phyloP scores from a whole-genome alignment of 2,797 vertebrate genomes.

The Pseudochromis fuscus region DNA sequence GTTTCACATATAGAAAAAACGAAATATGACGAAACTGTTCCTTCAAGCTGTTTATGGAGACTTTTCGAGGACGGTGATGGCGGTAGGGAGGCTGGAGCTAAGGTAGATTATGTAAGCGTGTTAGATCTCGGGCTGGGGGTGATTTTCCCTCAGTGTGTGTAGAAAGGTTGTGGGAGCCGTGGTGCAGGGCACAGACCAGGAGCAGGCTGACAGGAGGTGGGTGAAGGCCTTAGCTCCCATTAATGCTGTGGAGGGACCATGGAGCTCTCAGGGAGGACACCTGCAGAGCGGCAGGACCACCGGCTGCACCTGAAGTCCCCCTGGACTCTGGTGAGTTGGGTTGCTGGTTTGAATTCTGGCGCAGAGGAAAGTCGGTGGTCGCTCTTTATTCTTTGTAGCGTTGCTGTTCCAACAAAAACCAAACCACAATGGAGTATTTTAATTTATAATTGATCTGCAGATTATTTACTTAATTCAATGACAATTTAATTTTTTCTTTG shows the following conservation, averaged over 20 bases:
- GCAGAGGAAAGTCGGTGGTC: not conserved
- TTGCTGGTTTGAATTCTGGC: constrained; percentile 2
- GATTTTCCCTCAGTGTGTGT: constrained; percentile 42
- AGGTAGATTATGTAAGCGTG: constrained; percentile 64
- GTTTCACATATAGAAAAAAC: too few species aligned
- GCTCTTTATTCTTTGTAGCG: not conserved
- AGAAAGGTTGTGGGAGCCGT: constrained; percentile 32
- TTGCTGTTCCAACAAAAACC: too few species aligned
- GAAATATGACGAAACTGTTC: constrained; percentile 11
- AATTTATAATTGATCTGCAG: too few species aligned
- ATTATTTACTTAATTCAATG: too few species aligned
- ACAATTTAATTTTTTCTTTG: too few species aligned
- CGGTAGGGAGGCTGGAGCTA: not conserved
- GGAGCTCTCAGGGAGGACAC: constrained; percentile 44
- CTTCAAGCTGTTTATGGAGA: constrained; percentile 7
- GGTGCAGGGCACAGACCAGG: constrained; percentile 40
- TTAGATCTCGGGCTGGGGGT: constrained; percentile 48
- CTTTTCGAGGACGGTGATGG: not conserved
- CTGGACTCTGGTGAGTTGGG: constrained; percentile 79
- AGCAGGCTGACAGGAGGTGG: constrained; percentile 24
- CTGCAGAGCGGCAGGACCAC: constrained; percentile 36
- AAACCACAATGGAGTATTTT: too few species aligned
- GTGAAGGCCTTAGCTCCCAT: constrained; percentile 12
- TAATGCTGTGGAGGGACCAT: constrained; percentile 37
- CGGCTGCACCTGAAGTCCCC: constrained; percentile 53